Conservation (phyloP, 2,888 invertebrate genomes). For the Flexamia atlantica region DNA sequence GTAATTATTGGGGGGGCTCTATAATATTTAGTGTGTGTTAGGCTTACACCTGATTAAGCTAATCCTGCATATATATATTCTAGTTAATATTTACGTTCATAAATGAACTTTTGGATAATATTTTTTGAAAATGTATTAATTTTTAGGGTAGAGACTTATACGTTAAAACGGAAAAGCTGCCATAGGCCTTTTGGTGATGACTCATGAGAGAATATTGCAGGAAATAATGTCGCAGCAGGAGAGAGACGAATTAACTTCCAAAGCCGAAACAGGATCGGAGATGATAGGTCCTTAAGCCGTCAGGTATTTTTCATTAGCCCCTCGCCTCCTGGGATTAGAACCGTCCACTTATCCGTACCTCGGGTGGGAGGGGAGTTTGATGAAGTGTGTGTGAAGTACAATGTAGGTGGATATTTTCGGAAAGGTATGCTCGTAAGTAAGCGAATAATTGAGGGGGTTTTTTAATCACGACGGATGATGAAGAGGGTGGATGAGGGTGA, state of each 20-base stretch:
- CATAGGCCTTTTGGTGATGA: background rate
- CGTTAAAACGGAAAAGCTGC: no score
- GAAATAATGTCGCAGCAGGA: constrained; percentile 16
- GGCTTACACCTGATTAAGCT: no score
- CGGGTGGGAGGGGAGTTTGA: background rate
- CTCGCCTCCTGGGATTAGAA: constrained; percentile 47
- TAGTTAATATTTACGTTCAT: no score
- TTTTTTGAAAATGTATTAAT: no score
- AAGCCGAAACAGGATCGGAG: constrained; percentile 42
- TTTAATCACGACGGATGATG: constrained; percentile 47
- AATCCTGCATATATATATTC: no score
- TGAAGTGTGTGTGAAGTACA: constrained; percentile 37
- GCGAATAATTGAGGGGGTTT: constrained; percentile 46
- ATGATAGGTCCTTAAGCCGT: constrained; percentile 54
- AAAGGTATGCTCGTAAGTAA: constrained; percentile 42
- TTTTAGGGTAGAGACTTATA: no score
- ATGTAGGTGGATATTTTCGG: constrained; percentile 33
- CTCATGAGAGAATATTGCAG: background rate
- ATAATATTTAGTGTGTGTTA: no score
- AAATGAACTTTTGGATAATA: no score
- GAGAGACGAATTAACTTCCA: constrained; percentile 20
- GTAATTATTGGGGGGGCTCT: no score
- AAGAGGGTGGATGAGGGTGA: constrained; percentile 14
- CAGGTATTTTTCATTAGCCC: constrained; percentile 58
- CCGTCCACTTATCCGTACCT: constrained; percentile 20